phyloP scores from a whole-genome alignment of 2,113 vertebrate genomes.

The Colaptes auratus region DNA sequence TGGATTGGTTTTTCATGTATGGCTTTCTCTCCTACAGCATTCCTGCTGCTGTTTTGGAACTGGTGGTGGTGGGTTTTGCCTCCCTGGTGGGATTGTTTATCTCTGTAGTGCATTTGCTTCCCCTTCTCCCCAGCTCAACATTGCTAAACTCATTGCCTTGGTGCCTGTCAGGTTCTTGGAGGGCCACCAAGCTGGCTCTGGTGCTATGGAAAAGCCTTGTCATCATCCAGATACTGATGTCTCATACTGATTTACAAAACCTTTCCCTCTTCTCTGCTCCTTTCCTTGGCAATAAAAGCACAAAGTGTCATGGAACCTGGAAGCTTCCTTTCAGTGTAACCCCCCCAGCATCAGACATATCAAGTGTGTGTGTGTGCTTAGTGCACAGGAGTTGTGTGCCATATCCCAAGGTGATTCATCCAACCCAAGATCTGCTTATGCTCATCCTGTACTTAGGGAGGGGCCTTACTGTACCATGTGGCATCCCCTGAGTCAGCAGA shows the following conservation, averaged over 20 bases:
- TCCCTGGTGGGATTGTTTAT: neutral
- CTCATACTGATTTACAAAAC: neutral
- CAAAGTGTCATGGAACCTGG: no score
- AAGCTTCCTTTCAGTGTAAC: neutral
- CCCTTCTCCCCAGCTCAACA: fast-evolving
- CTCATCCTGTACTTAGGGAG: fast-evolving
- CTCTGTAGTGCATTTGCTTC: neutral
- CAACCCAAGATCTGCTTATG: neutral
- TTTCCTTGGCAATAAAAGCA: neutral
- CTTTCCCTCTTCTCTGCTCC: neutral
- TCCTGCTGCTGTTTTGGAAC: neutral
- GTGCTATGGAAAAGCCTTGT: neutral
- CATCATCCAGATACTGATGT: no score
- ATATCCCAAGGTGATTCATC: neutral
- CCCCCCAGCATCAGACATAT: neutral
- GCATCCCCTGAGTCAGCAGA: neutral
- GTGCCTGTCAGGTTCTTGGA: neutral
- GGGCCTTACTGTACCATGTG: no score
- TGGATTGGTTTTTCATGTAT: no score
- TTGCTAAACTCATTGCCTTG: neutral
- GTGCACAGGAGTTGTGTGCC: neutral
- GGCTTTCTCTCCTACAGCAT: no score
- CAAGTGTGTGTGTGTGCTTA: neutral
- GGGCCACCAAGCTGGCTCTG: neutral
- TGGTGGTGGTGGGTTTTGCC: fast-evolving